These are phyloP conservation scores for Brachionus paranguensis DNA, from an alignment of 1,140 invertebrate species.

Conservation along the genomic window DNA sequence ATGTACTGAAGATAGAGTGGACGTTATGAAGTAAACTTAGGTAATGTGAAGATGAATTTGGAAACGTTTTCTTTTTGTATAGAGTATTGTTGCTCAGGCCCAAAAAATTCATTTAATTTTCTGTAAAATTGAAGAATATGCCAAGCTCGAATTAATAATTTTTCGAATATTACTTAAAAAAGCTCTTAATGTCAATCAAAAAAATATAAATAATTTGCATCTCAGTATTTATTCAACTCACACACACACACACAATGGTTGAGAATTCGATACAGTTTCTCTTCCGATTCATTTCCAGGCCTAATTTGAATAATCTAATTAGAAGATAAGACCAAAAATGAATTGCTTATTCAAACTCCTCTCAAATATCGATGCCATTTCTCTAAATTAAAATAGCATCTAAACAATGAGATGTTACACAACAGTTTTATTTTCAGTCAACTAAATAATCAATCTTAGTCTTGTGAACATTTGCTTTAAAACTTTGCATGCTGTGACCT, in stretches of 20 bases:
- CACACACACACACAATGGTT: neutral
- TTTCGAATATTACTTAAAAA: neutral
- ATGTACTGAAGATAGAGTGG: too few species aligned
- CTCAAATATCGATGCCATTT: neutral
- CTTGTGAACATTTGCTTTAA: neutral
- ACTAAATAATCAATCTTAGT: neutral
- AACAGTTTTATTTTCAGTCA: neutral
- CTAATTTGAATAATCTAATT: neutral
- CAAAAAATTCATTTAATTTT: neutral
- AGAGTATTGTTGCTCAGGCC: neutral
- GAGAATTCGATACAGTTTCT: neutral
- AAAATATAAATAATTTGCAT: neutral
- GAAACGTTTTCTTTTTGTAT: too few species aligned
- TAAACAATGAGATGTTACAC: neutral
- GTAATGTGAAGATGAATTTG: too few species aligned
- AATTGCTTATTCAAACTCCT: neutral
- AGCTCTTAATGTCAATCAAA: neutral
- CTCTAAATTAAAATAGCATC: neutral
- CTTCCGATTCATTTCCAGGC: neutral
- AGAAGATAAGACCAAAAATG: neutral
- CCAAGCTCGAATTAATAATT: neutral
- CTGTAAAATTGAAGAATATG: neutral
- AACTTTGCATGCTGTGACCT: neutral
- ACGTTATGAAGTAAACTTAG: too few species aligned
- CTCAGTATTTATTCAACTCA: neutral